Base-by-base conservation (phyloP, 35 echinoderm and acorn worm genomes). In the Apostichopus japonicus region DNA sequence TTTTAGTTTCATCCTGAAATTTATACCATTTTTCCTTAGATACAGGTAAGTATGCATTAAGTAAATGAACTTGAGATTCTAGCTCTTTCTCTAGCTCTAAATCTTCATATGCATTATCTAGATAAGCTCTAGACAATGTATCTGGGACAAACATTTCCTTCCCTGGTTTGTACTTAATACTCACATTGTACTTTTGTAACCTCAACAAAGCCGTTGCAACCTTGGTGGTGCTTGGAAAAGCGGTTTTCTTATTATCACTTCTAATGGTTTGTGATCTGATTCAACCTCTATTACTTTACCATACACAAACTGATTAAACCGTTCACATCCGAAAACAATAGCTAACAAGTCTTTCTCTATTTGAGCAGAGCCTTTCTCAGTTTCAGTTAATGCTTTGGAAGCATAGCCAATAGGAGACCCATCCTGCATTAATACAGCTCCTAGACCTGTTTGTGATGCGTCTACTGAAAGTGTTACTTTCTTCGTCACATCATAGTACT, bases 241-340 rank as follows among this genome's bases (percentile, higher is more conserved):
- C 77, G 96, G 77, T 54, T 95, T 98, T 0, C 22, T 75, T 19
- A 93, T 91, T 59, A 98, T 6, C 54, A 88, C 21, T 0, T 93
- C 72, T 14, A 95, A 67, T 7, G 96, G 92, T 78, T 98, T 97
- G 55, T 93, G 92, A 65, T 93, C 80, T 14, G 92, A 84, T n/a
- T 88, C 93, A 44, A 81, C 77, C 10, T 15, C 55, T 4, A 90
- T 22, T 8, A 58, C 52, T 27, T 90, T 84, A 63, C 77, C 72
- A 73, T 70, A 88, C 0, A 95, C 21, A 90, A 70, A 95, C 25
- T 95, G 90, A 33, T 95, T 33, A 25, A 88, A 95, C 55, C 71
- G 63, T 80, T 92, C 90, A 90, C 25, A 25, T 25, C 94, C 91
- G 1, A 89, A 95, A 17, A 80, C 78, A 5, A 95, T 52, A 33